Conservation (phyloP, 2,113 vertebrate species). For the Cathartes aura region DNA sequence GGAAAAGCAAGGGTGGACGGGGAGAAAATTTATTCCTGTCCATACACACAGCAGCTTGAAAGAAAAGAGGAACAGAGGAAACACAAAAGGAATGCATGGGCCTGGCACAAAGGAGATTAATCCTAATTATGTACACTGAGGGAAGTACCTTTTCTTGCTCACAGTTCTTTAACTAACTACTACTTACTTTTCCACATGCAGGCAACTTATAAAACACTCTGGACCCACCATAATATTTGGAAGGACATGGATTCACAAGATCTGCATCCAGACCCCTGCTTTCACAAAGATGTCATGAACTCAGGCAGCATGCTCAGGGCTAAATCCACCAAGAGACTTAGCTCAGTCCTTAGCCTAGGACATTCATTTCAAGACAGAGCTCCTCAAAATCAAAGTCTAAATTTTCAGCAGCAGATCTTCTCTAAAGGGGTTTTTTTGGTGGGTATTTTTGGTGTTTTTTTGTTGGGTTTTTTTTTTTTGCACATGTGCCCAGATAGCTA, state of each 20-base stretch:
- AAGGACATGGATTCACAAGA: background rate
- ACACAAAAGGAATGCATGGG: background rate
- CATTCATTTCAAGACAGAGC: background rate
- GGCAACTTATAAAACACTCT: background rate
- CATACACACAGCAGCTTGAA: background rate
- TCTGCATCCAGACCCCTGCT: background rate
- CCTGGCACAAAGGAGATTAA: background rate
- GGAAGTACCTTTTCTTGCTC: background rate
- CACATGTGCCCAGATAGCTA: background rate
- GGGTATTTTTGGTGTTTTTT: no score
- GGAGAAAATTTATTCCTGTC: background rate
- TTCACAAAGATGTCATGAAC: background rate
- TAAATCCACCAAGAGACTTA: background rate
- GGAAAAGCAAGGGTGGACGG: background rate
- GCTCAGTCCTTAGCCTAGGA: background rate
- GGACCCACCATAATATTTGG: background rate
- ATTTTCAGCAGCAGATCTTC: background rate
- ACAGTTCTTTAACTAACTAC: background rate
- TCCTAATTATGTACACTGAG: background rate
- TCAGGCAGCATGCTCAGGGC: background rate
- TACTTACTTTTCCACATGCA: background rate
- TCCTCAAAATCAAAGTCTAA: background rate
- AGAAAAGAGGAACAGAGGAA: background rate
- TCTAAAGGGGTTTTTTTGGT: background rate
- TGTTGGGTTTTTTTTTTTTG: background rate